Percentiles rank a stretch among this genome's conserved stretches.
Conservation (phyloP, 1,140 invertebrate species). For the Temnothorax nylanderi region DNA sequence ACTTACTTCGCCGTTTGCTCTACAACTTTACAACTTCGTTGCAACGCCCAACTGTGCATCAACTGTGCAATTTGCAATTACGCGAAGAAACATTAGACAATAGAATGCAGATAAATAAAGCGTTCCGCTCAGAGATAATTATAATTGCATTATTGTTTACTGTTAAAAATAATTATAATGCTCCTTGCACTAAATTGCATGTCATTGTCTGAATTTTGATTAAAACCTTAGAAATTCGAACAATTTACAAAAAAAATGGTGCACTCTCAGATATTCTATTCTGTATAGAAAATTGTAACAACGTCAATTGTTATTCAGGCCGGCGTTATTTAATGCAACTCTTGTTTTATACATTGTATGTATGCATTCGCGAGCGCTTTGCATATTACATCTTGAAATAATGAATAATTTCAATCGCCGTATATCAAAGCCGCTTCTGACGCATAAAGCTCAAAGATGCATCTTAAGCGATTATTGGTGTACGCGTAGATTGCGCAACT, state of each 20-base stretch:
- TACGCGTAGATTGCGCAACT: constrained; percentile 4
- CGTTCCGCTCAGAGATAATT: not conserved
- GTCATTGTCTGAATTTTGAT: not conserved
- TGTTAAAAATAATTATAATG: not conserved
- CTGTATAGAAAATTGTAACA: not conserved
- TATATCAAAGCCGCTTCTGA: constrained; percentile 36
- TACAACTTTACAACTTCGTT: not conserved
- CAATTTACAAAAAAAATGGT: not conserved
- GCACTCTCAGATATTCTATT: not conserved
- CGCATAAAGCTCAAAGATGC: constrained; percentile 17
- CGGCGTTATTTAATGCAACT: constrained; percentile 4
- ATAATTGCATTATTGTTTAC: not conserved
- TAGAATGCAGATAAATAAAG: not conserved
- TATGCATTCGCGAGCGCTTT: not conserved
- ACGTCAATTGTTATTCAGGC: constrained; percentile 13
- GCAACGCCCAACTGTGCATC: not conserved
- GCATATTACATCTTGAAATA: constrained; percentile 21
- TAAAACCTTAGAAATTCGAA: not conserved
- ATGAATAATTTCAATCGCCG: constrained; percentile 34
- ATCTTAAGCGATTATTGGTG: constrained; percentile 18
- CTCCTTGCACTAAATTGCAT: not conserved
- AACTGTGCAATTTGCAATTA: not conserved
- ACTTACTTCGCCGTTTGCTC: not conserved
- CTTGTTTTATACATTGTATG: constrained; percentile 5
- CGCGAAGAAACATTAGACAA: not conserved